Conservation (phyloP, 2,888 invertebrate genomes). For the Pristionchus maxplancki region DNA sequence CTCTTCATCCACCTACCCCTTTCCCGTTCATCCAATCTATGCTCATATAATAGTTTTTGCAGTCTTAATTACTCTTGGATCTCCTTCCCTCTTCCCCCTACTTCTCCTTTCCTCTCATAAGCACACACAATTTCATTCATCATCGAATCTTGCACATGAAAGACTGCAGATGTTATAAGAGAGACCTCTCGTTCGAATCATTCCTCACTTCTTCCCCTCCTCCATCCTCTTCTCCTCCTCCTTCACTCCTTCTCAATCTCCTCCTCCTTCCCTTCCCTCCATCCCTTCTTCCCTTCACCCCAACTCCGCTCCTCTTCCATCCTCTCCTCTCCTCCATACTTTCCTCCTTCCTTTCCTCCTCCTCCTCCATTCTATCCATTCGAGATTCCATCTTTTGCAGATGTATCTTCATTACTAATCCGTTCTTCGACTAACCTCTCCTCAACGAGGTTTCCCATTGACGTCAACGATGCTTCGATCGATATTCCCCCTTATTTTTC, state of each 20-base stretch:
- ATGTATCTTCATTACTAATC: neutral
- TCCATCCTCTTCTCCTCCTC: neutral
- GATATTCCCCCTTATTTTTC: neutral
- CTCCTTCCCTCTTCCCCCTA: neutral
- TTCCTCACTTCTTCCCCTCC: neutral
- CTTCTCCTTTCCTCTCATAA: neutral
- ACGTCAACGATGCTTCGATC: neutral
- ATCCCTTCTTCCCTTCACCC: neutral
- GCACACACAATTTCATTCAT: neutral
- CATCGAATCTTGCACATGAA: neutral
- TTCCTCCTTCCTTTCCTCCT: neutral
- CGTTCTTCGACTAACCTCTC: neutral
- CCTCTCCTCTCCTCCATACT: neutral
- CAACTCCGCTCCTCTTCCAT: neutral
- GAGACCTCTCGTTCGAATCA: neutral
- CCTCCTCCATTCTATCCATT: neutral
- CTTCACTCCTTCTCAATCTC: neutral
- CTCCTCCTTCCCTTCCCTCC: neutral
- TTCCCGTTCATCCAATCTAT: neutral
- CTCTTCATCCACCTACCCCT: neutral
- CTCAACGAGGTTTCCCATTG: neutral
- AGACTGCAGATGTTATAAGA: neutral
- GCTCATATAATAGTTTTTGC: constrained; percentile 1
- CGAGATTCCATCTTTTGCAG: neutral
- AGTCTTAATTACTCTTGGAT: neutral